Percentiles rank a stretch among this genome's conserved stretches.
Conservation (phyloP, 2,888 invertebrate genomes). For the Xestia c-nigrum region DNA sequence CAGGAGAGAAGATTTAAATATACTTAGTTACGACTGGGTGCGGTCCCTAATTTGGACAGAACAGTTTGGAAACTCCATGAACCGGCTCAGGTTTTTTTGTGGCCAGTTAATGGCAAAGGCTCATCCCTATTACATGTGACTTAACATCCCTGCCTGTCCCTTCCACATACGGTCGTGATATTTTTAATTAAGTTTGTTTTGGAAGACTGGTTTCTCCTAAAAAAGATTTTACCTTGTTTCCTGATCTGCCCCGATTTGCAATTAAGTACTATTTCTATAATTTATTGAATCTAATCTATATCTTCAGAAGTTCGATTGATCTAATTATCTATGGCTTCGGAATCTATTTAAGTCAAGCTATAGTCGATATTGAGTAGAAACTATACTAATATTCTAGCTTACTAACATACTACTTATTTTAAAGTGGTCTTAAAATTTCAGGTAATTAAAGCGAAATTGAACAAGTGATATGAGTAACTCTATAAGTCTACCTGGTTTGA, state of each 20-base stretch:
- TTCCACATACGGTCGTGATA: neutral
- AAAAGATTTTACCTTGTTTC: neutral
- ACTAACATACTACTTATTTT: slow-evolving; percentile 55
- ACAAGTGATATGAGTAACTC: slow-evolving; percentile 68
- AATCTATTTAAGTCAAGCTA: slow-evolving; percentile 55
- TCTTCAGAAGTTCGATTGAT: slow-evolving; percentile 20
- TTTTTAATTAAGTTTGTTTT: neutral
- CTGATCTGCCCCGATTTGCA: neutral
- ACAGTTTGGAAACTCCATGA: neutral
- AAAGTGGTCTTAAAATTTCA: slow-evolving; percentile 57
- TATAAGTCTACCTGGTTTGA: slow-evolving; percentile 32
- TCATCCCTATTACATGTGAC: neutral
- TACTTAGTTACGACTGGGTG: neutral
- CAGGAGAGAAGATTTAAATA: slow-evolving; percentile 11
- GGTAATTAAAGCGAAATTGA: slow-evolving; percentile 67
- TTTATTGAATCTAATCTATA: slow-evolving; percentile 32
- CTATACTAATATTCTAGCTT: slow-evolving; percentile 55
- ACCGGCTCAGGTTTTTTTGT: neutral
- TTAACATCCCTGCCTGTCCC: neutral
- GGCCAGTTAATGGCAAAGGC: neutral
- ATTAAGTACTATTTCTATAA: slow-evolving; percentile 1
- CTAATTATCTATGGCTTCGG: slow-evolving; percentile 34
- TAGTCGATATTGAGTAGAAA: slow-evolving; percentile 37
- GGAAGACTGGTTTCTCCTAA: neutral
- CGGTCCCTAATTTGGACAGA: neutral